phyloP scores from a whole-genome alignment of 2,888 invertebrate genomes.

The Melinaea menophilus region DNA sequence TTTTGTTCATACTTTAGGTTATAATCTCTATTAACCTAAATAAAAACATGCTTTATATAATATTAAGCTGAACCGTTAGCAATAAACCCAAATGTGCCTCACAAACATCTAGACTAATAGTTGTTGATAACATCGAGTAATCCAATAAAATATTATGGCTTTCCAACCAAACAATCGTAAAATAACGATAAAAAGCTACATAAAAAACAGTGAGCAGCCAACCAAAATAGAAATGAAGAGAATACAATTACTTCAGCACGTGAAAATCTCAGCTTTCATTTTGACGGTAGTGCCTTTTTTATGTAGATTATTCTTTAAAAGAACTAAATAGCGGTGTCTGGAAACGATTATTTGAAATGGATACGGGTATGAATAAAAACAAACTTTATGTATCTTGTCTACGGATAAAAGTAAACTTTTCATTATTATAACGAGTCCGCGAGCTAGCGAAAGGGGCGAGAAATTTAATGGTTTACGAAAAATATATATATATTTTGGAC shows the following conservation, averaged over 20 bases:
- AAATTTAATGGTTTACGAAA: too few species aligned
- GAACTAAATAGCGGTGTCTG: constrained; percentile 19
- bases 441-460: too few species aligned
- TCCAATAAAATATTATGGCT: constrained; percentile 17
- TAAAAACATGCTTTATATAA: neutral
- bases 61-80: neutral
- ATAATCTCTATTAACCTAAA: neutral
- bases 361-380: constrained; percentile 18
- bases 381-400: constrained; percentile 10
- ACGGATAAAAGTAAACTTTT: constrained; percentile 4
- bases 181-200: constrained; percentile 25
- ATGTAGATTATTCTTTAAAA: constrained; percentile 21
- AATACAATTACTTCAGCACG: constrained; percentile 20
- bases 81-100: constrained; percentile 8
- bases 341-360: constrained; percentile 22
- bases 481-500: too few species aligned
- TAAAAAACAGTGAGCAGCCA: constrained; percentile 21
- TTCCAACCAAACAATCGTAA: constrained; percentile 27
- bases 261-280: constrained; percentile 22
- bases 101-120: neutral
- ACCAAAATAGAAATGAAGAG: constrained; percentile 25
- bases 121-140: constrained; percentile 6
- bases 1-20: neutral
- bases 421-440: neutral
- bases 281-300: constrained; percentile 23